Conservation (phyloP, 2,797 vertebrate species). For the Eospalax fontanierii region DNA sequence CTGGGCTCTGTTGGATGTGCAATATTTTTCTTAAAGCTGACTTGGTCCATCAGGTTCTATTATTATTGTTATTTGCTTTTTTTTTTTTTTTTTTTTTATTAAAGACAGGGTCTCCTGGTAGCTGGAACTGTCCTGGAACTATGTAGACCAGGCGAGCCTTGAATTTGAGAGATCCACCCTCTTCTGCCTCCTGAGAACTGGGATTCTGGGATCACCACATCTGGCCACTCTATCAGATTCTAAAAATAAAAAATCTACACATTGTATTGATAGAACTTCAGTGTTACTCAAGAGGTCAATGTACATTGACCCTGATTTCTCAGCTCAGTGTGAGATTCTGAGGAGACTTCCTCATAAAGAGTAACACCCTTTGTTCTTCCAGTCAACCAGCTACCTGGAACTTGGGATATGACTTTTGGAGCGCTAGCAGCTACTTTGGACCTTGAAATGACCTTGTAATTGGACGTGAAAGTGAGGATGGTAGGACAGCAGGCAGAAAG, state of each 20-base stretch:
- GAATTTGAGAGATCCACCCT: too few relatives aligned
- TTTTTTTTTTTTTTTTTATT: too few relatives aligned
- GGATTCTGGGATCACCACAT: too few relatives aligned
- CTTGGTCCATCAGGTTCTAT: neutral
- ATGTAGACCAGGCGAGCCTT: too few relatives aligned
- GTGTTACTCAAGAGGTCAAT: neutral
- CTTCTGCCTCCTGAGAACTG: too few relatives aligned
- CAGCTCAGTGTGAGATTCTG: neutral
- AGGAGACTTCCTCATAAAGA: too few relatives aligned
- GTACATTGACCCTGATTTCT: neutral
- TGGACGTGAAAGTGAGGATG: neutral
- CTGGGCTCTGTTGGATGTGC: neutral
- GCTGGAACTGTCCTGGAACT: too few relatives aligned
- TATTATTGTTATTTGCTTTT: too few relatives aligned
- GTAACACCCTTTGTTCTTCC: neutral
- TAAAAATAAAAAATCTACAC: neutral
- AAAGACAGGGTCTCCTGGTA: too few relatives aligned
- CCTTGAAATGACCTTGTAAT: neutral
- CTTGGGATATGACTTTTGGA: neutral
- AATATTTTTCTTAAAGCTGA: neutral
- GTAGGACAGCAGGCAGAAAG: neutral
- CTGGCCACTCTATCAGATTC: too few relatives aligned
- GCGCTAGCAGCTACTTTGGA: neutral
- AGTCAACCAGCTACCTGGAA: neutral
- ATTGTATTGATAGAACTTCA: neutral